Conservation (phyloP, 2,113 vertebrate genomes). For the Verasper variegatus region DNA sequence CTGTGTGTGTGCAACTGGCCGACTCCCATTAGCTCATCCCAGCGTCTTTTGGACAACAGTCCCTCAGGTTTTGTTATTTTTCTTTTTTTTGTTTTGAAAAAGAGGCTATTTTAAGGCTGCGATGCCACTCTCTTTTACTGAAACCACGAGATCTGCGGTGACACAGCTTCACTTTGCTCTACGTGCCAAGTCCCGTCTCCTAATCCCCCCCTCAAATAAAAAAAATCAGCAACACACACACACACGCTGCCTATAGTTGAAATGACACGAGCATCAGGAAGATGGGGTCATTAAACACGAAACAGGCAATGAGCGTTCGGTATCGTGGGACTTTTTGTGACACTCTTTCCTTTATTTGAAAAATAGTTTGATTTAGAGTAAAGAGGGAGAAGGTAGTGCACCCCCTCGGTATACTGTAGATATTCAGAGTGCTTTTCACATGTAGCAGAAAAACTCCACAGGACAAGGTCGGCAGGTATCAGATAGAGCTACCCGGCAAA, state of each 20-base stretch:
- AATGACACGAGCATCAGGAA: slow-evolving; percentile 46
- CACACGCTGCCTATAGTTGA: slow-evolving; percentile 42
- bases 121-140: slow-evolving; percentile 12
- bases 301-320: slow-evolving; percentile 68
- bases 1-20: neutral
- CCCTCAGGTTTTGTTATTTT: slow-evolving; percentile 38
- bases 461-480: slow-evolving; percentile 72
- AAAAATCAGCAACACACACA: slow-evolving; percentile 36
- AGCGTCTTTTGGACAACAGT: slow-evolving; percentile 40
- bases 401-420: slow-evolving; percentile 69
- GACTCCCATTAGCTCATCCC: slow-evolving; percentile 43
- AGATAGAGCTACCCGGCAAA: slow-evolving; percentile 66
- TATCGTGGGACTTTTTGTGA: slow-evolving; percentile 69
- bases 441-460: slow-evolving; percentile 80
- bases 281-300: slow-evolving; percentile 63
- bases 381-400: slow-evolving; percentile 64
- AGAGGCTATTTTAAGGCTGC: slow-evolving; percentile 32
- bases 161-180: slow-evolving; percentile 32
- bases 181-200: slow-evolving; percentile 15
- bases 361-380: slow-evolving; percentile 79
- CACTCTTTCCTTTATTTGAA: slow-evolving; percentile 84
- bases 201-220: neutral
- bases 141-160: slow-evolving; percentile 27
- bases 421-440: slow-evolving; percentile 81
- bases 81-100: neutral